Evolutionary conservation across 2,797 vertebrate genomes (phyloP).

Genomic region (Emydoidea blandingii): DNA sequence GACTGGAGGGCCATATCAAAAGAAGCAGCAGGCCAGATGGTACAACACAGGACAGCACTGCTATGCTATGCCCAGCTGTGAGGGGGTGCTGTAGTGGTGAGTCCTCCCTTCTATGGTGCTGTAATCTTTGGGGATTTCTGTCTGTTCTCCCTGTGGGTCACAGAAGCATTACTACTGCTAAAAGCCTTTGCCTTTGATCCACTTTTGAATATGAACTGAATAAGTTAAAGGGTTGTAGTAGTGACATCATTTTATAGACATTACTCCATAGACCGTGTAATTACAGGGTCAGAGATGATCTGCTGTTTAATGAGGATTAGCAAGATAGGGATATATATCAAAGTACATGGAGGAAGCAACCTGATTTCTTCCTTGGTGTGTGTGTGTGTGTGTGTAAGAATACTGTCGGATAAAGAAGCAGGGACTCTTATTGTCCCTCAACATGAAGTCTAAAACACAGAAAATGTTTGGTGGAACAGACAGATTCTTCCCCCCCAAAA

Average conservation of each 20-base stretch:
- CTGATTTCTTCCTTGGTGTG: background rate
- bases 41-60: background rate
- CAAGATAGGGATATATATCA: slow-evolving; percentile 5
- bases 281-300: background rate
- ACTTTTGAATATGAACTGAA: background rate
- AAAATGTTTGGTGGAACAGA: background rate
- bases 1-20: background rate
- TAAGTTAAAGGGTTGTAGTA: background rate
- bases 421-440: background rate
- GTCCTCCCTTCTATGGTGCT: background rate
- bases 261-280: background rate
- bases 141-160: background rate
- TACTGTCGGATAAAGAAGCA: background rate
- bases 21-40: background rate
- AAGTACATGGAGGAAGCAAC: background rate
- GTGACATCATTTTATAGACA: background rate
- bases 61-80: background rate
- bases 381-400: background rate
- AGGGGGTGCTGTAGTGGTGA: background rate
- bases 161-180: background rate
- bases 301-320: background rate
- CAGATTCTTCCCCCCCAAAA: background rate
- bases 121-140: background rate
- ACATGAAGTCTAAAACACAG: background rate
- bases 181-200: background rate